A percentile compares a stretch with the other conserved stretches of the same genome.
Evolutionary conservation across 1,140 invertebrate genomes (phyloP).

Genomic region (Adoxophyes honmai): DNA sequence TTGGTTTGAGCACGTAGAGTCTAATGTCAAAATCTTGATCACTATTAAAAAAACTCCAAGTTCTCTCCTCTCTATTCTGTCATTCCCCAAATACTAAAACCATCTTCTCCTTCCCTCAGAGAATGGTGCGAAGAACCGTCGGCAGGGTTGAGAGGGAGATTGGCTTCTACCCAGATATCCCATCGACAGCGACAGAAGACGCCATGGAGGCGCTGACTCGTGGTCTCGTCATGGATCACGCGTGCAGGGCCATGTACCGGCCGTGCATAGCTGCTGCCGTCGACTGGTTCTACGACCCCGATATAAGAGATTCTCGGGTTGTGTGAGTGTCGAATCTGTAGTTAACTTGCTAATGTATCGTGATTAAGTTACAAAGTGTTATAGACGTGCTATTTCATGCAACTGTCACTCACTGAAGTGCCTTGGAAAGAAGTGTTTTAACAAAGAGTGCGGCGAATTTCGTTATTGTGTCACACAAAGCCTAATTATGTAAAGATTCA

Average conservation of each 20-base stretch:
- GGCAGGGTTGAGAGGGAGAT: slow-evolving; percentile 43
- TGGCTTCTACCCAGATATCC: slow-evolving; percentile 40
- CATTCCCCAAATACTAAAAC: no score
- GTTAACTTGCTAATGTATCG: not conserved
- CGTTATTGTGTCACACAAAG: no score
- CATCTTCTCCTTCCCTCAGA: slow-evolving; percentile 28
- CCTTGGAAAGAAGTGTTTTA: no score
- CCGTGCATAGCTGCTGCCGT: slow-evolving; percentile 61
- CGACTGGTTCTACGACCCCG: slow-evolving; percentile 58
- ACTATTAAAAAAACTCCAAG: no score
- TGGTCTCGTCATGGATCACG: slow-evolving; percentile 64
- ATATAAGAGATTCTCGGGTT: slow-evolving; percentile 15
- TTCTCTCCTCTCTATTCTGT: no score
- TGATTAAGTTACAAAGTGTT: no score
- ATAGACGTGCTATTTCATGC: no score
- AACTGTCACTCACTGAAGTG: no score
- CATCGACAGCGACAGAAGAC: slow-evolving; percentile 35
- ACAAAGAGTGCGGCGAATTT: no score
- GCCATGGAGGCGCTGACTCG: slow-evolving; percentile 49
- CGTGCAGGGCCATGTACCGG: slow-evolving; percentile 46
- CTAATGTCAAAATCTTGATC: no score
- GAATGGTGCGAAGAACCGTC: slow-evolving; percentile 51
- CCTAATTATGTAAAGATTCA: no score
- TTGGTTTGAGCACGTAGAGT: no score
- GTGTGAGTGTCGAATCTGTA: slow-evolving; percentile 41